These are phyloP conservation scores for Discoglossus pictus DNA, from an alignment of 2,797 vertebrate genomes.

Conservation along the genomic window DNA sequence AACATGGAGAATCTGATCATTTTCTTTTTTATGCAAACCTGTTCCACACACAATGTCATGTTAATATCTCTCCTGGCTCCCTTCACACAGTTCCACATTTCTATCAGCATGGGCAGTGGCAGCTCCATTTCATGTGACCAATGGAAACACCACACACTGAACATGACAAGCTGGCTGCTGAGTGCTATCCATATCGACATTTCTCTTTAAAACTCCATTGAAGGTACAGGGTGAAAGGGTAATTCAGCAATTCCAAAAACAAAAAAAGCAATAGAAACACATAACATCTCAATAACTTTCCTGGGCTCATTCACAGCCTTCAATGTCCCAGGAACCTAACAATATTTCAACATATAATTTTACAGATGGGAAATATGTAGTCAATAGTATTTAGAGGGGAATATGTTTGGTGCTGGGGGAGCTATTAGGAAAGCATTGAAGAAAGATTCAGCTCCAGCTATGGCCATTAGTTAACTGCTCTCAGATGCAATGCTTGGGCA, in stretches of 20 bases:
- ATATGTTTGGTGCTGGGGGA: conserved; percentile 14
- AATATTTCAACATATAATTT: conserved; percentile 18
- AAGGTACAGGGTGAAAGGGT: conserved; percentile 25
- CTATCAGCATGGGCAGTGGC: conserved; percentile 41
- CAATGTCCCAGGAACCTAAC: neutral
- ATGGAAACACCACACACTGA: conserved; percentile 32
- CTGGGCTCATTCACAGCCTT: conserved; percentile 6
- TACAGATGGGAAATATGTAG: conserved; percentile 12
- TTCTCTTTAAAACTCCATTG: conserved; percentile 16
- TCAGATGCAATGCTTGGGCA: conserved; percentile 4
- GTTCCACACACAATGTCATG: too few relatives aligned
- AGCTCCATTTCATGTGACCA: conserved; percentile 46
- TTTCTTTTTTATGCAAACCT: too few relatives aligned
- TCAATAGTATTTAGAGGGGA: conserved; percentile 15
- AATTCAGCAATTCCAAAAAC: conserved; percentile 27
- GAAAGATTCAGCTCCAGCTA: neutral
- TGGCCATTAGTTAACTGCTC: conserved; percentile 3
- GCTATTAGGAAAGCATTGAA: conserved; percentile 1
- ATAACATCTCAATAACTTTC: conserved; percentile 13
- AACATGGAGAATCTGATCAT: too few relatives aligned
- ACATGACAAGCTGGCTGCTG: neutral
- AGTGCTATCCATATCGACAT: neutral
- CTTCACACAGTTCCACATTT: conserved; percentile 8
- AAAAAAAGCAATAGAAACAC: conserved; percentile 5
- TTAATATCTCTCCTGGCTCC: conserved; percentile 21